These are phyloP conservation scores for Sciurus vulgaris DNA, from an alignment of 2,797 vertebrate genomes.

Conservation along the genomic window DNA sequence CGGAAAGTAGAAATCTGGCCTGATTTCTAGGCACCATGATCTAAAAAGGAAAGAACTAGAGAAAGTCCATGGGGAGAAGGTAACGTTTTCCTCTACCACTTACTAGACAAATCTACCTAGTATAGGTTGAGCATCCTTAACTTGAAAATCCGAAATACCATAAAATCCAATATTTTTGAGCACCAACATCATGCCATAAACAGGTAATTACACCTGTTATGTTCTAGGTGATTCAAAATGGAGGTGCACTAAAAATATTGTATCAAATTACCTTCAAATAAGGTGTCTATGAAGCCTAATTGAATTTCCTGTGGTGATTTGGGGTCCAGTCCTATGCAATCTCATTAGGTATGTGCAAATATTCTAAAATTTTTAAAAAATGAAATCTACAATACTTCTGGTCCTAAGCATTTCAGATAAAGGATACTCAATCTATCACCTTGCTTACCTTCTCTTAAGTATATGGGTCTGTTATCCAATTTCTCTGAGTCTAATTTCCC, in stretches of 20 bases:
- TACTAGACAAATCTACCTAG: background rate
- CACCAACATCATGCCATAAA: background rate
- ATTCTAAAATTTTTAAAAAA: background rate
- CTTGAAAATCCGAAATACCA: background rate
- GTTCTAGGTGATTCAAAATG: background rate
- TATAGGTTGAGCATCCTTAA: background rate
- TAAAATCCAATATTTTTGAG: background rate
- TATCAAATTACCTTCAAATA: background rate
- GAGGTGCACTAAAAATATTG: background rate
- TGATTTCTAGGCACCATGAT: background rate
- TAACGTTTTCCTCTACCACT: background rate
- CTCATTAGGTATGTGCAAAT: background rate
- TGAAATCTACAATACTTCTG: background rate
- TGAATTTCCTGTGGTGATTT: background rate
- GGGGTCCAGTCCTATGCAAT: background rate
- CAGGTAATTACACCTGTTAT: background rate
- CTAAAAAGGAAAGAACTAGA: background rate
- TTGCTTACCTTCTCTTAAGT: background rate
- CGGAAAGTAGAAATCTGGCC: background rate
- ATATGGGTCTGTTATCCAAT: background rate
- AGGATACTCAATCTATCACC: background rate
- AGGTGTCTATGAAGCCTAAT: background rate
- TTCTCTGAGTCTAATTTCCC: background rate
- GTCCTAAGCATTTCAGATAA: background rate
- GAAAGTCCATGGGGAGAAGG: background rate